phyloP scores from a whole-genome alignment of 2,888 invertebrate species.

The Copidosoma aretas region DNA sequence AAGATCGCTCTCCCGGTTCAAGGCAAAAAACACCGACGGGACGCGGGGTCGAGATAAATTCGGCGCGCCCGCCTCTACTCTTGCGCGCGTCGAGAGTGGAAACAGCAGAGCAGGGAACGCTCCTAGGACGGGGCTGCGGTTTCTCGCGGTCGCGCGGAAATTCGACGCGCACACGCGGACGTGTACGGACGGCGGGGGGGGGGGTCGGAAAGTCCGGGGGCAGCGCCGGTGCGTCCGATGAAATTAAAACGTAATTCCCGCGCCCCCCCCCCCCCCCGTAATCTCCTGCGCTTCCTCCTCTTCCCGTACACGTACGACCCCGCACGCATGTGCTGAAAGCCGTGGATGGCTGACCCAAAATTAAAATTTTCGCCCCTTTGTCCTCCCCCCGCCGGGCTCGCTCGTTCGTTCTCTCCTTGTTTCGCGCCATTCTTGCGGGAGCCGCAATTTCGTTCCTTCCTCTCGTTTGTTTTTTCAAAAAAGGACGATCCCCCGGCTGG shows the following conservation, averaged over 20 bases:
- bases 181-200: not conserved
- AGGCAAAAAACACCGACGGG: too few relatives aligned
- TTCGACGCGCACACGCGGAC: conserved; percentile 12
- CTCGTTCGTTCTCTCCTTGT: conserved; percentile 27
- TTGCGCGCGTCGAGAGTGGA: too few relatives aligned
- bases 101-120: not conserved
- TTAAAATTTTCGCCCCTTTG: conserved; percentile 29
- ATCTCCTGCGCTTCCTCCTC: conserved; percentile 45
- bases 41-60: too few relatives aligned
- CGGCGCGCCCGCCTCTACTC: too few relatives aligned
- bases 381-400: not conserved
- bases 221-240: conserved; percentile 30
- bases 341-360: conserved; percentile 30
- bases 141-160: conserved; percentile 23
- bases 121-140: conserved; percentile 3
- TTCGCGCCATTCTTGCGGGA: conserved; percentile 12
- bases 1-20: too few relatives aligned
- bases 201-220: conserved; percentile 34
- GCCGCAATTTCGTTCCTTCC: too few relatives aligned
- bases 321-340: not conserved
- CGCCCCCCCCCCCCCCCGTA: conserved; percentile 50
- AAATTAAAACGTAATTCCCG: conserved; percentile 59
- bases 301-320: conserved; percentile 1
- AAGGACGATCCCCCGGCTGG: too few relatives aligned
- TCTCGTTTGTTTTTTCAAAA: too few relatives aligned